Percentiles rank a stretch among this genome's conserved stretches.
These are phyloP conservation scores for Lottia gigantea DNA, from an alignment of 2,888 invertebrate species.

Conservation along the genomic window DNA sequence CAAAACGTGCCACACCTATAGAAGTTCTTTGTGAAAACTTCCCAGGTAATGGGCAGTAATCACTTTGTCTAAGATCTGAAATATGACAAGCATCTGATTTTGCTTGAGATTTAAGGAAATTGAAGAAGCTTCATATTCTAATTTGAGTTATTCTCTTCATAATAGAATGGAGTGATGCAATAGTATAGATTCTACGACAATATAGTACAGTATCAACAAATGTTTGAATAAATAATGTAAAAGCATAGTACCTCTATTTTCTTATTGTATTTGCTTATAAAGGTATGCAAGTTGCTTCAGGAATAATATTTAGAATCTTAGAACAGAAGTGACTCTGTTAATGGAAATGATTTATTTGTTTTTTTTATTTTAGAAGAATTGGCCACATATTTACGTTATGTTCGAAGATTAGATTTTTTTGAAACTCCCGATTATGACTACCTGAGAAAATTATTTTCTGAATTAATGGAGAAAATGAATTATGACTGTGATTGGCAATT, in stretches of 20 bases:
- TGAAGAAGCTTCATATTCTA: no score
- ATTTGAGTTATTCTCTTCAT: not conserved
- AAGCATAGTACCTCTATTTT: no score
- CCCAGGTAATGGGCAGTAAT: slow-evolving; percentile 72
- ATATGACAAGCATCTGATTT: not conserved
- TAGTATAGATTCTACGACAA: no score
- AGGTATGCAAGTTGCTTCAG: no score
- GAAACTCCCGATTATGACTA: slow-evolving; percentile 99
- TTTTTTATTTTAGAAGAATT: slow-evolving; percentile 84
- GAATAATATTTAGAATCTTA: no score
- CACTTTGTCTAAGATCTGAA: no score
- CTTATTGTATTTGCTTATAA: no score
- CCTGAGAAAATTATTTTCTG: slow-evolving; percentile 91
- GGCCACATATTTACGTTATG: slow-evolving; percentile 97
- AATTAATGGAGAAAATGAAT: slow-evolving; percentile 66
- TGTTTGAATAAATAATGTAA: no score
- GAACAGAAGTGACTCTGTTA: no score
- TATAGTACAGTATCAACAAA: no score
- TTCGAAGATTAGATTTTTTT: slow-evolving; percentile 96
- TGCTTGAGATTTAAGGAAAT: no score
- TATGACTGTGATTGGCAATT: slow-evolving; percentile 67
- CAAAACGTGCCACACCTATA: slow-evolving; percentile 98
- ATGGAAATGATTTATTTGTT: no score
- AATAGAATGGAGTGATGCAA: not conserved
- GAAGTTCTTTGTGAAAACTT: slow-evolving; percentile 83